Evolutionary conservation across 2,797 vertebrate species (phyloP).

Genomic region (Gallinago nigripennis): DNA sequence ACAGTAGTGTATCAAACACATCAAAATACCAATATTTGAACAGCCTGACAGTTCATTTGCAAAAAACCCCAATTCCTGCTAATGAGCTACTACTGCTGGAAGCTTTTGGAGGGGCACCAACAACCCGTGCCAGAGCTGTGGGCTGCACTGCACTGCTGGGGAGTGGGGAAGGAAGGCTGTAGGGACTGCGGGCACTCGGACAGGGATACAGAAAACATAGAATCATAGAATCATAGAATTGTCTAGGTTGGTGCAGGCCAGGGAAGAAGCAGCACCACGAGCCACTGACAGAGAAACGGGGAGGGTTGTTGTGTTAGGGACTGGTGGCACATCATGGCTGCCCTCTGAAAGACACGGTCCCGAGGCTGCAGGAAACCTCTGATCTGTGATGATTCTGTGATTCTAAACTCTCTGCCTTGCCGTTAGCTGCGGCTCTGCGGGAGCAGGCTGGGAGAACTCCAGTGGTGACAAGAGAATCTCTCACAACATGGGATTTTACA

Average conservation of each 20-base stretch:
- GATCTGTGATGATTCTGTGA: too few relatives aligned
- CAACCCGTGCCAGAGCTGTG: neutral
- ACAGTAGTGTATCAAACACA: neutral
- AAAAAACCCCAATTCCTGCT: conserved; percentile 15
- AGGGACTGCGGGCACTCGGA: neutral
- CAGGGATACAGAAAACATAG: neutral
- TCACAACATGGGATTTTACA: neutral
- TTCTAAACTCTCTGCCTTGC: neutral
- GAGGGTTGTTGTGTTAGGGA: neutral
- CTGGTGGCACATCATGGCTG: neutral
- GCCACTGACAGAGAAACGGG: neutral
- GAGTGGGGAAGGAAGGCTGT: neutral
- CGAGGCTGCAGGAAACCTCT: too few relatives aligned
- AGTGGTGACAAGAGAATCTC: neutral
- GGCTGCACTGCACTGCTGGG: conserved; percentile 11
- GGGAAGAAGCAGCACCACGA: neutral
- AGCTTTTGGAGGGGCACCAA: neutral
- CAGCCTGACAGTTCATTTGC: conserved; percentile 15
- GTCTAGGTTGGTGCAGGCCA: neutral
- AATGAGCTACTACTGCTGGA: conserved; percentile 25
- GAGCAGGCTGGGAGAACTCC: neutral
- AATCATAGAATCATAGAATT: too few relatives aligned
- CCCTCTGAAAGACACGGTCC: neutral
- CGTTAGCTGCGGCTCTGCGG: accelerated
- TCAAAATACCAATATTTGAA: neutral